Percentiles rank a stretch among this genome's conserved stretches.
These are phyloP conservation scores for Myotis planiceps DNA, from an alignment of 2,797 vertebrate species.

Conservation along the genomic window DNA sequence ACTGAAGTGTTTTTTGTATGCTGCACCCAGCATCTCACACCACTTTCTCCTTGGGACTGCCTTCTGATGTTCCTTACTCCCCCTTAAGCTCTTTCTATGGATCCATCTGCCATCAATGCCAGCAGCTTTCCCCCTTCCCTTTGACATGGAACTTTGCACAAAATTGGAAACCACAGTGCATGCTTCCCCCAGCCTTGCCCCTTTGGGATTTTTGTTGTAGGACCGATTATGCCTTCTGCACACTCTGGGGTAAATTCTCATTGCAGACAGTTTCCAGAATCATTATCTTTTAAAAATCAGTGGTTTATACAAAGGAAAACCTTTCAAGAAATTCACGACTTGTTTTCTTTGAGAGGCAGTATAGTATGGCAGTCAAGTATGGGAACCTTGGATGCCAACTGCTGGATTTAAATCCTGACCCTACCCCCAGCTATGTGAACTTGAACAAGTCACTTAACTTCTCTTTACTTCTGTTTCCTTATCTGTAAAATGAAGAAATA, in stretches of 20 bases:
- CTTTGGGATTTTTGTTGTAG: neutral
- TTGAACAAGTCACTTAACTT: neutral
- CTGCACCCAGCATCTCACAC: neutral
- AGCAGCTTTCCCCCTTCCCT: neutral
- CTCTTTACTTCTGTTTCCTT: neutral
- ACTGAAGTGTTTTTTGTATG: neutral
- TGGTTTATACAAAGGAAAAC: neutral
- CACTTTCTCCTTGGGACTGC: neutral
- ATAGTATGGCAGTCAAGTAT: neutral
- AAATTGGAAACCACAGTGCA: neutral
- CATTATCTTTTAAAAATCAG: neutral
- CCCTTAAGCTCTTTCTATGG: neutral
- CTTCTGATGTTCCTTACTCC: neutral
- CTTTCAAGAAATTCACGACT: neutral
- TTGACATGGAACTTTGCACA: neutral
- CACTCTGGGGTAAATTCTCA: neutral
- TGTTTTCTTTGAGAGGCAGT: neutral
- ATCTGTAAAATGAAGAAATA: neutral
- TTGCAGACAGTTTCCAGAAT: neutral
- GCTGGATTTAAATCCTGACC: neutral
- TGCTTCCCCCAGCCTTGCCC: neutral
- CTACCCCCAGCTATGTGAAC: neutral
- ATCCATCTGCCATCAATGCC: neutral
- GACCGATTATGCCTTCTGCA: neutral
- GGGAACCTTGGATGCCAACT: neutral